Percentiles rank a stretch among this genome's conserved stretches.
phyloP scores from a whole-genome alignment of 2,888 invertebrate genomes.

The Drosophila vallismaia region DNA sequence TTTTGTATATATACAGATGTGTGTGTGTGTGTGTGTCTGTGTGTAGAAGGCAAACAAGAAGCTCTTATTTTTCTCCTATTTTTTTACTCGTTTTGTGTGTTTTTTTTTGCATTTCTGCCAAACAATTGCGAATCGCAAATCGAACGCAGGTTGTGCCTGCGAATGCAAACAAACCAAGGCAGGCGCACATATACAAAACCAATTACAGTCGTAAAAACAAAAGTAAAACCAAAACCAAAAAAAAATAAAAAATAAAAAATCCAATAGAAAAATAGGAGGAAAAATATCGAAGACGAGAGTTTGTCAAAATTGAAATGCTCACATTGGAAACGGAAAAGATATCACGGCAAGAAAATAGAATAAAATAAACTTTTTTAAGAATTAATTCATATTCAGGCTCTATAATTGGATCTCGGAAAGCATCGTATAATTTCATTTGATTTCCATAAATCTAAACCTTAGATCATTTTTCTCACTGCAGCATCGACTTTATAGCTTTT shows the following conservation, averaged over 20 bases:
- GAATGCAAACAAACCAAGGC: conserved; percentile 28
- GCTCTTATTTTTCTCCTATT: conserved; percentile 1
- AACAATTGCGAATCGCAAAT: conserved; percentile 56
- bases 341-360: background rate
- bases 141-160: conserved; percentile 62
- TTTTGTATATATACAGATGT: conserved; percentile 15
- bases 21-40: background rate
- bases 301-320: conserved; percentile 18
- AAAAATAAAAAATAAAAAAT: background rate
- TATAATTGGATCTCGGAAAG: too few species aligned
- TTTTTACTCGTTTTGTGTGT: conserved; percentile 1
- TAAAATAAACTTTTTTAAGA: too few species aligned
- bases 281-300: background rate
- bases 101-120: conserved; percentile 46
- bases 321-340: background rate
- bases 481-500: background rate
- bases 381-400: too few species aligned
- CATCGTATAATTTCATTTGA: too few species aligned
- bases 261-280: conserved; percentile 1
- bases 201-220: conserved; percentile 64
- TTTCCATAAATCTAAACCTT: too few species aligned
- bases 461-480: background rate
- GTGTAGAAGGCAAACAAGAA: conserved; percentile 50
- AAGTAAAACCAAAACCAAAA: conserved; percentile 21
- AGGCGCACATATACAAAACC: conserved; percentile 39